These are phyloP conservation scores for Macroramphosus scolopax DNA, from an alignment of 2,797 vertebrate species.

Conservation along the genomic window DNA sequence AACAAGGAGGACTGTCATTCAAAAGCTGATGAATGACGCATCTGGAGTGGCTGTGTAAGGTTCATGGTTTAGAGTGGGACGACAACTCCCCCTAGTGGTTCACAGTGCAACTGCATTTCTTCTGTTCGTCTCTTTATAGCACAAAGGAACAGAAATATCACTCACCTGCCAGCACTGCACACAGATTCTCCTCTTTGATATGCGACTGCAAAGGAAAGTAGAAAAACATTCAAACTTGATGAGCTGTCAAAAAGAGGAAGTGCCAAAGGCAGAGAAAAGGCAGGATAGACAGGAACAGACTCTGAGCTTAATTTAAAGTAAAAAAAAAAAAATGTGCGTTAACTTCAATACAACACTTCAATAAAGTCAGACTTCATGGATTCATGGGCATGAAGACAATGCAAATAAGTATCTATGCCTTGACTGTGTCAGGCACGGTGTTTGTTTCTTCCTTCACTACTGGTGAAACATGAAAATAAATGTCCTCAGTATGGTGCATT, in stretches of 20 bases:
- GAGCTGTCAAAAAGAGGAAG: slow-evolving; percentile 54
- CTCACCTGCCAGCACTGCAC: slow-evolving; percentile 92
- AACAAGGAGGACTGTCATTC: slow-evolving; percentile 55
- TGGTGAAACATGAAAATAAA: too few relatives aligned
- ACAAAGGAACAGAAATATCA: slow-evolving; percentile 52
- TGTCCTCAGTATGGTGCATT: too few relatives aligned
- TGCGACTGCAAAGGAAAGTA: slow-evolving; percentile 82
- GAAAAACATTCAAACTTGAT: slow-evolving; percentile 48
- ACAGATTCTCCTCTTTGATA: slow-evolving; percentile 94
- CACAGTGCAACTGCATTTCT: slow-evolving; percentile 16
- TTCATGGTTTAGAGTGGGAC: slow-evolving; percentile 41
- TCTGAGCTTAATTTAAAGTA: slow-evolving; percentile 23
- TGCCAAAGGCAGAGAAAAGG: slow-evolving; percentile 38
- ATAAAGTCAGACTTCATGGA: slow-evolving; percentile 24
- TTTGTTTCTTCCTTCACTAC: too few relatives aligned
- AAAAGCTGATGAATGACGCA: slow-evolving; percentile 23
- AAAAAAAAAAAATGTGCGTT: slow-evolving; percentile 35
- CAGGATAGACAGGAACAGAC: slow-evolving; percentile 29
- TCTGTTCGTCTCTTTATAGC: slow-evolving; percentile 30
- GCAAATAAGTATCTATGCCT: slow-evolving; percentile 39
- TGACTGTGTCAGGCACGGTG: slow-evolving; percentile 3
- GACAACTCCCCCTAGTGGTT: slow-evolving; percentile 83
- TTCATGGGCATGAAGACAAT: slow-evolving; percentile 37
- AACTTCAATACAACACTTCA: slow-evolving; percentile 26
- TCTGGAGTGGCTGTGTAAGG: neutral